A percentile compares a stretch with the other conserved stretches of the same genome.
phyloP scores from a whole-genome alignment of 2,888 invertebrate genomes.

The Standfussiana lucernea region DNA sequence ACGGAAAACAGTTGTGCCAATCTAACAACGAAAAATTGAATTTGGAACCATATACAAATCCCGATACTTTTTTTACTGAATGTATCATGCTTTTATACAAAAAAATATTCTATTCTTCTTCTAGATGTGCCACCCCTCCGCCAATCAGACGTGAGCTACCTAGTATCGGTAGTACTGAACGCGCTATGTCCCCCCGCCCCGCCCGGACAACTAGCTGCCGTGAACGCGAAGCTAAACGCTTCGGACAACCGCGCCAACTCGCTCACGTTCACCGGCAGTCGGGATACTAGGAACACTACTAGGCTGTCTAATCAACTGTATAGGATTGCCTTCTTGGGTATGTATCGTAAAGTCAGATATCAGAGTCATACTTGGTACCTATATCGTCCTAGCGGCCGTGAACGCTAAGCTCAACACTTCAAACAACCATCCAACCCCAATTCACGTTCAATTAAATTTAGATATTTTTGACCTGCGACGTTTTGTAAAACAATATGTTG shows the following conservation, averaged over 20 bases:
- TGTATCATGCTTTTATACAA: no score
- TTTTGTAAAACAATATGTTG: background rate
- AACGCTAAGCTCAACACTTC: background rate
- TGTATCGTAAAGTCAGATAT: background rate
- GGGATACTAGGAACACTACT: slow-evolving; percentile 95
- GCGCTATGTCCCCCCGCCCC: slow-evolving; percentile 93
- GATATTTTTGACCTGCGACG: background rate
- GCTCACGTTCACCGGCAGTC: slow-evolving; percentile 94
- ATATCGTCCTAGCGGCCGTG: background rate
- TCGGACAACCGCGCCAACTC: slow-evolving; percentile 95
- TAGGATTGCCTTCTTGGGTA: slow-evolving; percentile 92
- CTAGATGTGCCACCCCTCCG: slow-evolving; percentile 97
- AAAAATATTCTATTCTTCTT: slow-evolving; percentile 64
- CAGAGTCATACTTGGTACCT: background rate
- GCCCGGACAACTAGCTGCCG: slow-evolving; percentile 93
- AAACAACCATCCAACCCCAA: background rate
- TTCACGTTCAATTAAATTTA: background rate
- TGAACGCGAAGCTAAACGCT: slow-evolving; percentile 93
- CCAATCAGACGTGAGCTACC: slow-evolving; percentile 97
- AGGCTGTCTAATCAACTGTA: slow-evolving; percentile 95
- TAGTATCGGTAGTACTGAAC: slow-evolving; percentile 96
- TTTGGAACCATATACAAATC: no score
- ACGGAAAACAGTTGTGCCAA: no score
- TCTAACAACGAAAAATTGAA: no score
- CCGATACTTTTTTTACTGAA: no score